Conservation (phyloP, 2,888 invertebrate species). For the Pollenia labialis region DNA sequence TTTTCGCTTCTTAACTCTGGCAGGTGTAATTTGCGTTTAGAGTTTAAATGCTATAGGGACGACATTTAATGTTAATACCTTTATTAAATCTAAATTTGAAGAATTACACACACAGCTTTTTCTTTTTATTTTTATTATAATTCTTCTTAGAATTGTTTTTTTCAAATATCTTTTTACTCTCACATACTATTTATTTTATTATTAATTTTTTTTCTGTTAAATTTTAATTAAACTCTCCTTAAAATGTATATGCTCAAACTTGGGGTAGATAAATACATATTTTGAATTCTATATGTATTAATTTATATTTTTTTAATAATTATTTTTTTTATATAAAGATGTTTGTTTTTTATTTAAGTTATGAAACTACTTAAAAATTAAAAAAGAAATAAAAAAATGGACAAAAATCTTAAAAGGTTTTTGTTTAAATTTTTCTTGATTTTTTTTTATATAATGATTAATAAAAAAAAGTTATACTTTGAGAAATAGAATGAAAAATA, state of each 20-base stretch:
- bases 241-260: constrained; percentile 72
- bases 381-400: constrained; percentile 65
- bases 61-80: background rate
- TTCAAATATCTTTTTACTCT: constrained; percentile 63
- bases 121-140: constrained; percentile 54
- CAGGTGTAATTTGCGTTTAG: too few species aligned
- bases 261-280: constrained; percentile 71
- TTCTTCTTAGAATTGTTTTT: constrained; percentile 61
- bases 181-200: constrained; percentile 62
- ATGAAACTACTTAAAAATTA: constrained; percentile 72
- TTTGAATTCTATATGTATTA: constrained; percentile 64
- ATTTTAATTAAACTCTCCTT: constrained; percentile 73
- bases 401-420: constrained; percentile 64
- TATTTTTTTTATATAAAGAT: constrained; percentile 64
- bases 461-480: constrained; percentile 68
- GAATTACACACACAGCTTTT: constrained; percentile 1
- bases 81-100: constrained; percentile 1
- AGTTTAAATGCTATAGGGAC: too few species aligned
- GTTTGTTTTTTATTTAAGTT: constrained; percentile 62
- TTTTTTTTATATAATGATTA: constrained; percentile 40
- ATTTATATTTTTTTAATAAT: constrained; percentile 62
- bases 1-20: too few species aligned
- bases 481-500: constrained; percentile 43
- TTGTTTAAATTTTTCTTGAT: constrained; percentile 46
- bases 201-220: constrained; percentile 53